Conservation (phyloP, 2,797 vertebrate species). For the Eutrigla gurnardus region DNA sequence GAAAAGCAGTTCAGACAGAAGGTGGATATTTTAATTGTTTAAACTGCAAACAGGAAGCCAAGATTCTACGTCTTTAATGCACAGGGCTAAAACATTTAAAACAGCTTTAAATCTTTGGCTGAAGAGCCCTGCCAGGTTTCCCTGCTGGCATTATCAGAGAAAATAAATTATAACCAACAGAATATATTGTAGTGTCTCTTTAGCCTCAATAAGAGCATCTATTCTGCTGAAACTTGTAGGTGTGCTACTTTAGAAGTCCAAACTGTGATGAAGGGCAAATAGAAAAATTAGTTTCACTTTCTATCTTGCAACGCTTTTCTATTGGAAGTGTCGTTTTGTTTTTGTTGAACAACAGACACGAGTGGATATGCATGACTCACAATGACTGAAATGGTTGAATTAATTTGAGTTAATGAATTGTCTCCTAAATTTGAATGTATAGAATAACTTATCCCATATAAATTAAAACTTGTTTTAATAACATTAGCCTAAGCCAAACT, state of each 20-base stretch:
- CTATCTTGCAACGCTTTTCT: neutral
- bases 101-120: neutral
- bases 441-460: slow-evolving; percentile 1
- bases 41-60: neutral
- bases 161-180: neutral
- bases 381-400: slow-evolving; percentile 13
- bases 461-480: slow-evolving; percentile 28
- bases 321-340: slow-evolving; percentile 5
- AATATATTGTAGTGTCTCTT: neutral
- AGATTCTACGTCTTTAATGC: neutral
- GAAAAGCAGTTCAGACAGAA: slow-evolving; percentile 14
- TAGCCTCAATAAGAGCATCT: slow-evolving; percentile 6
- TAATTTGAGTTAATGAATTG: neutral
- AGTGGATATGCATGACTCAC: slow-evolving; percentile 12
- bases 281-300: neutral
- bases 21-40: slow-evolving; percentile 22
- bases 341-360: neutral
- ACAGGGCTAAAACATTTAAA: neutral
- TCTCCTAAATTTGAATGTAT: slow-evolving; percentile 23
- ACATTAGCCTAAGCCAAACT: slow-evolving; percentile 30
- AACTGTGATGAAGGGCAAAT: slow-evolving; percentile 4
- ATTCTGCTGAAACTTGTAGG: neutral
- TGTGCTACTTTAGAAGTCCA: slow-evolving; percentile 3
- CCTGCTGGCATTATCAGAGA: neutral
- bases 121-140: neutral